phyloP scores from a whole-genome alignment of 1,140 invertebrate species.

The Octopus bimaculoides region DNA sequence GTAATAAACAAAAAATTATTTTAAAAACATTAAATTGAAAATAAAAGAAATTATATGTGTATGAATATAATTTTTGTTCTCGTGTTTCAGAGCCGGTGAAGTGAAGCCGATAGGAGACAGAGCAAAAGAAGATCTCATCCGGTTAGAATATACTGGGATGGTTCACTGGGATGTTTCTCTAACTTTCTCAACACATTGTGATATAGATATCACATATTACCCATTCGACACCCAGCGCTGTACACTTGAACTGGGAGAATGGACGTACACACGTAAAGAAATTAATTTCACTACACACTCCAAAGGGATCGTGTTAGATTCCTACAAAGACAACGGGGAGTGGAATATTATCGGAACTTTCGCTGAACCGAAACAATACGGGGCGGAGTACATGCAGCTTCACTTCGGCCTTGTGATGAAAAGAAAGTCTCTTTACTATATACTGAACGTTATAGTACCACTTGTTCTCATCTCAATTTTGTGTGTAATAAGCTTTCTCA shows the following conservation, averaged over 20 bases:
- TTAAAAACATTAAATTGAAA: no score
- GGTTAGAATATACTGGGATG: slow-evolving; percentile 77
- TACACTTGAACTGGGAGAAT: slow-evolving; percentile 94
- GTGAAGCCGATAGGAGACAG: slow-evolving; percentile 5
- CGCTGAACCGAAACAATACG: not conserved
- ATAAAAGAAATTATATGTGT: no score
- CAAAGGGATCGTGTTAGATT: slow-evolving; percentile 17
- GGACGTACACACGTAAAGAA: slow-evolving; percentile 71
- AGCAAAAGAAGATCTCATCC: not conserved
- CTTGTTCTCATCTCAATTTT: slow-evolving; percentile 27
- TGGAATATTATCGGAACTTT: slow-evolving; percentile 18
- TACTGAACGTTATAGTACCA: slow-evolving; percentile 31
- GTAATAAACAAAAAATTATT: no score
- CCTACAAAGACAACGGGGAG: slow-evolving; percentile 17
- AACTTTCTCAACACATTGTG: slow-evolving; percentile 92
- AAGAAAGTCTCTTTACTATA: slow-evolving; percentile 22
- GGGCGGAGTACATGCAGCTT: slow-evolving; percentile 27
- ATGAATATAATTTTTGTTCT: not conserved
- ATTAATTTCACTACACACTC: slow-evolving; percentile 11
- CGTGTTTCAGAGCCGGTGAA: slow-evolving; percentile 1
- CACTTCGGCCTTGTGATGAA: slow-evolving; percentile 24
- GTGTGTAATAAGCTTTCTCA: slow-evolving; percentile 27
- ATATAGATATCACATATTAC: slow-evolving; percentile 66
- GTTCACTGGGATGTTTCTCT: slow-evolving; percentile 94
- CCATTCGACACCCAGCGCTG: slow-evolving; percentile 91